Evolutionary conservation across 2,113 vertebrate genomes (phyloP).

Genomic region (Pongo abelii): DNA sequence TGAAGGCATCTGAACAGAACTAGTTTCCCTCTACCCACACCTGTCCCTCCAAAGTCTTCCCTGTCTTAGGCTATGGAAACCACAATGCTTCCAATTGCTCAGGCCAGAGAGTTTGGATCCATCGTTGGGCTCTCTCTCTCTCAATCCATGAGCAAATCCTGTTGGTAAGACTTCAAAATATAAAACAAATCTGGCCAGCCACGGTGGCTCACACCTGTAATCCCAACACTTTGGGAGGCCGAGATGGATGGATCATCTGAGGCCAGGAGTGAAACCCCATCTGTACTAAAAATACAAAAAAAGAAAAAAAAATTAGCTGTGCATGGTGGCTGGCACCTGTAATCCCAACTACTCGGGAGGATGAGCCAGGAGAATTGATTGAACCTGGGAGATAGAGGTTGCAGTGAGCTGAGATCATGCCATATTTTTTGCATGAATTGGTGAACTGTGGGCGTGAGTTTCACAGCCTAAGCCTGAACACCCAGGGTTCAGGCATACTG

Average conservation of each 20-base stretch:
- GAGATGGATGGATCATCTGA: no score
- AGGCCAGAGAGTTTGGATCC: neutral
- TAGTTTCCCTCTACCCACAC: neutral
- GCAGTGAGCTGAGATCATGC: no score
- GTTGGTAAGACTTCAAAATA: neutral
- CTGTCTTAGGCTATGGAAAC: neutral
- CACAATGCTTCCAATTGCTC: neutral
- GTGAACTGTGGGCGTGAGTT: neutral
- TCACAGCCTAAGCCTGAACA: neutral
- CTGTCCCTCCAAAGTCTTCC: neutral
- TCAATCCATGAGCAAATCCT: neutral
- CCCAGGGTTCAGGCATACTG: neutral
- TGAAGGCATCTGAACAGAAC: neutral
- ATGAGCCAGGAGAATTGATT: no score
- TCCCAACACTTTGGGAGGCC: no score
- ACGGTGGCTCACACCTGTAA: no score
- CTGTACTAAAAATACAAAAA: no score
- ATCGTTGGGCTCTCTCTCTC: neutral
- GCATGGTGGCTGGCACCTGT: no score
- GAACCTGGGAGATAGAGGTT: no score
- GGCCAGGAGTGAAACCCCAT: no score
- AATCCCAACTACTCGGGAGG: no score
- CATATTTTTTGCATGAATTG: neutral
- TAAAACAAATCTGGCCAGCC: neutral
- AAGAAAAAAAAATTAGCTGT: no score